Evolutionary conservation across 2,113 vertebrate species (phyloP).

Genomic region (Abramis brama): DNA sequence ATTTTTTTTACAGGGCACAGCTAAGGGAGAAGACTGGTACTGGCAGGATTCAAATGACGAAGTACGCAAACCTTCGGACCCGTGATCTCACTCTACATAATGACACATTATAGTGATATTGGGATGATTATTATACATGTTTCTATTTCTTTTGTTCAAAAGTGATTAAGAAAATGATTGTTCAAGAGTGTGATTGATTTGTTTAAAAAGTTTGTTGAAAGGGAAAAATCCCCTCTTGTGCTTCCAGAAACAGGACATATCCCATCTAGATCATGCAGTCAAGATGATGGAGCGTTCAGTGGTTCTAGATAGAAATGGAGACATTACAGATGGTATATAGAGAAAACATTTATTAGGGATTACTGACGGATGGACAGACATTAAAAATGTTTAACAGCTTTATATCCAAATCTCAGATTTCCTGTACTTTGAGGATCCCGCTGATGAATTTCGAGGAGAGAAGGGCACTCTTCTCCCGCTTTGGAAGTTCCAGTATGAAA

Average conservation of each 20-base stretch:
- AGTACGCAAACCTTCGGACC: slow-evolving; percentile 62
- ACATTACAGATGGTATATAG: slow-evolving; percentile 84
- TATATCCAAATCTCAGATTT: slow-evolving; percentile 42
- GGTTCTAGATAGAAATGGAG: slow-evolving; percentile 87
- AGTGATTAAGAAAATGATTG: not conserved
- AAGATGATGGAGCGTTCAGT: slow-evolving; percentile 91
- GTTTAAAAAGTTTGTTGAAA: not conserved
- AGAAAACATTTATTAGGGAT: not conserved
- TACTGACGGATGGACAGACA: not conserved
- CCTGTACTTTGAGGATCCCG: slow-evolving; percentile 50
- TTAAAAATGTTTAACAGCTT: not conserved
- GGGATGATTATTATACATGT: not conserved
- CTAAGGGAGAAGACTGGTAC: slow-evolving; percentile 67
- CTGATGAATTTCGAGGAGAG: slow-evolving; percentile 79
- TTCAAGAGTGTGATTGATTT: not conserved
- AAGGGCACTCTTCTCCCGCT: slow-evolving; percentile 90
- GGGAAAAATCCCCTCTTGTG: slow-evolving; percentile 36
- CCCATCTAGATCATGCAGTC: slow-evolving; percentile 76
- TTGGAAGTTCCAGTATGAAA: slow-evolving; percentile 90
- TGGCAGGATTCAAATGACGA: slow-evolving; percentile 76
- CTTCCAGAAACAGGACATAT: slow-evolving; percentile 79
- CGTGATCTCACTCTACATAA: too few species aligned
- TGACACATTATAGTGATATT: too few species aligned
- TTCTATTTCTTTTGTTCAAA: slow-evolving; percentile 43
- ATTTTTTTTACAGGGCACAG: not conserved